phyloP scores from a whole-genome alignment of 2,113 vertebrate species.

The Myanophis thanlyinensis region DNA sequence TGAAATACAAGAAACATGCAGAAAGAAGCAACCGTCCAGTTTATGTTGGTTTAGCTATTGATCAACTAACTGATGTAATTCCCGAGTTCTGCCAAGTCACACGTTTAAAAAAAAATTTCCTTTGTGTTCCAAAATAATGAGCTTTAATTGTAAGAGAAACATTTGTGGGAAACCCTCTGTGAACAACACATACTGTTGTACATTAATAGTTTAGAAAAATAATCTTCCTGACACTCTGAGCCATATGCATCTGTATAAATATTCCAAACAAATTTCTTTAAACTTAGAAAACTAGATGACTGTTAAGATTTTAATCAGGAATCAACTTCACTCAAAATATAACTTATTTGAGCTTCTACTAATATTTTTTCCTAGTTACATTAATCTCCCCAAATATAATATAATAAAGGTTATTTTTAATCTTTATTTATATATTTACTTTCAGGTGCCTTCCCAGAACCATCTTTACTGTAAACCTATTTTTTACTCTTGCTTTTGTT shows the following conservation, averaged over 20 bases:
- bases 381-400: neutral
- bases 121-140: neutral
- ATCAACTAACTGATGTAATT: neutral
- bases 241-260: neutral
- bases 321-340: neutral
- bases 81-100: neutral
- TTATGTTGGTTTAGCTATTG: neutral
- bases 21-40: neutral
- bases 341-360: neutral
- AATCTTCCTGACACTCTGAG: neutral
- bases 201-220: neutral
- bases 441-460: neutral
- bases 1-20: neutral
- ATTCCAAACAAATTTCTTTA: neutral
- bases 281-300: neutral
- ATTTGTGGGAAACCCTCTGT: neutral
- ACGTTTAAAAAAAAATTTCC: neutral
- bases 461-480: neutral
- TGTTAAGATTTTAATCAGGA: neutral
- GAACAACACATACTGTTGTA: neutral
- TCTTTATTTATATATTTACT: neutral
- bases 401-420: neutral
- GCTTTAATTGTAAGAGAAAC: neutral
- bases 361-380: neutral
- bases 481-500: neutral